These are phyloP conservation scores for Drosophila ezoana DNA, from an alignment of 2,888 invertebrate species.

Conservation along the genomic window DNA sequence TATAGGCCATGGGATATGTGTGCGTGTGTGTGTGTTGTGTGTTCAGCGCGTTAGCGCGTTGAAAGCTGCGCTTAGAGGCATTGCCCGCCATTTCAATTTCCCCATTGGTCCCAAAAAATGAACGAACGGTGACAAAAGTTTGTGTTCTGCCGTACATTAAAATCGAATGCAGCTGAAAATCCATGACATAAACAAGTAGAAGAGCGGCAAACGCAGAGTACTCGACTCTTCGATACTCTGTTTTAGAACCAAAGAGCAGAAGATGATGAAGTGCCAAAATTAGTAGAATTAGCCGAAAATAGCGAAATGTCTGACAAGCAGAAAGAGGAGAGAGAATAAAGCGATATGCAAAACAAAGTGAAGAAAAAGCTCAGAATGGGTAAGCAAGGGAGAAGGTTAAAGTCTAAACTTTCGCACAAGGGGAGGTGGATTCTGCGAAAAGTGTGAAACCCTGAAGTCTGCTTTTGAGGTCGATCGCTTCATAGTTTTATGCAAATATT, in stretches of 20 bases:
- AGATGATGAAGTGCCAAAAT: background rate
- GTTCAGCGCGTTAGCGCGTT: constrained; percentile 66
- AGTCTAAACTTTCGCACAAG: too few species aligned
- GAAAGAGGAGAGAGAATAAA: background rate
- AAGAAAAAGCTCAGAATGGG: too few species aligned
- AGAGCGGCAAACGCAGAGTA: background rate
- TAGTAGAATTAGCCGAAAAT: background rate
- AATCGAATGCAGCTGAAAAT: constrained; percentile 23
- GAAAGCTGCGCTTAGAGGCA: constrained; percentile 73
- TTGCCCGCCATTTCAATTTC: constrained; percentile 56
- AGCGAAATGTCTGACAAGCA: background rate
- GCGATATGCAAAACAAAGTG: too few species aligned
- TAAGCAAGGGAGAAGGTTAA: too few species aligned
- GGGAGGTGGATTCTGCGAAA: too few species aligned
- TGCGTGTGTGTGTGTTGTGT: constrained; percentile 4
- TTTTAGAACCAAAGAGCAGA: background rate
- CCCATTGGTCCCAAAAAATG: constrained; percentile 35
- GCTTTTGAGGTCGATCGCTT: too few species aligned
- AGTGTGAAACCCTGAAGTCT: too few species aligned
- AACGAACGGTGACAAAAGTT: constrained; percentile 50
- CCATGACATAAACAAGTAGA: constrained; percentile 4
- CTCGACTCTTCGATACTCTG: background rate
- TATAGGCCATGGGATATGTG: constrained; percentile 34
- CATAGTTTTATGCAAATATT: too few species aligned
- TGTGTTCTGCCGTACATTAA: constrained; percentile 33